Evolutionary conservation across 2,797 vertebrate species (phyloP), one percentile per base, ranked within the genome.

Genomic region (Gymnothorax javanicus): DNA sequence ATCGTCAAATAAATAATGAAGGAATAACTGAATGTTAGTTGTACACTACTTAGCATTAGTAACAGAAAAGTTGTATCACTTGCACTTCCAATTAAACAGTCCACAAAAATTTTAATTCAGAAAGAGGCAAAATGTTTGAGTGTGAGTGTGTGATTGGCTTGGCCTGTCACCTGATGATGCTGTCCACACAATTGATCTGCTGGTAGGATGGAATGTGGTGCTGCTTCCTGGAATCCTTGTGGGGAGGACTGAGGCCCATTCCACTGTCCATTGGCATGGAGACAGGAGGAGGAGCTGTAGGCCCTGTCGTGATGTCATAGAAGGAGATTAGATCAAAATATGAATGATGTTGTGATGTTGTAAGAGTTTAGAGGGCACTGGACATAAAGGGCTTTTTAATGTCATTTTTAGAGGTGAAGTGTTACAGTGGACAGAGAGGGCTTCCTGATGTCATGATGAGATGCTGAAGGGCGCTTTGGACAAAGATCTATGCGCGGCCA

Each of bases 111-210:
- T 73, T 73, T 27, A 25, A 69, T 25, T 25, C n/a, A 7, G 67
- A 69, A 43, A 15, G 50, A 43, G 25, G 67, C 7, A 0, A 67
- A 67, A 4, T 33, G 67, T 27, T 33, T 71, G n/a, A 71, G 9
- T 71, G 67, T 23, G 1, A 0, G n/a, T 71, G 7, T 50, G 11
- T 12, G 67, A 71, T n/a, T 2, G 67, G 64, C 15, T 11, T 25
- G 2, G 27, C 11, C 50, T 12, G 8, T 89, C 86, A 98, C 97
- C 97, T 97, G 88, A 98, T 96, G 90, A 98, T 96, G 89, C 96
- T 97, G 88, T 98, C 97, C 77, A 97, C 95, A 92, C 97, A 98
- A 92, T 97, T 98, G 88, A 98, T 97, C 88, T 98, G 97, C 91
- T 98, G 98, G 91, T 98, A 98, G n/a, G 97, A 98, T 5, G 96